Conservation (phyloP, 2,797 vertebrate species). For the Odontamblyopus rebecca region DNA sequence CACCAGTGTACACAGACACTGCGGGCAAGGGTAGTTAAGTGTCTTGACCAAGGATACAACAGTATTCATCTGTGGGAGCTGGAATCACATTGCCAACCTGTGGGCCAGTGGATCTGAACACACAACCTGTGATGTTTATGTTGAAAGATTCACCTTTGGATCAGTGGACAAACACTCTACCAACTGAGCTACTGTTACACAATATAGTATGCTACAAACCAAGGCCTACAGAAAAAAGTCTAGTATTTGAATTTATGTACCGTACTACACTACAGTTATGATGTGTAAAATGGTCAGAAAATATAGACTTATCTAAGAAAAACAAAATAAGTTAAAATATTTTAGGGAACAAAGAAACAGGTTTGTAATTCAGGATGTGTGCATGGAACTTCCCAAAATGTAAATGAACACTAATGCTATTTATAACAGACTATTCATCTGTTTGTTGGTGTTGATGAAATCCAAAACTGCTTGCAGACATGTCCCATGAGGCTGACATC, state of each 20-base stretch:
- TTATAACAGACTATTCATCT: slow-evolving; percentile 41
- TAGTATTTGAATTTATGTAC: too few relatives aligned
- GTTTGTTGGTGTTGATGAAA: slow-evolving; percentile 53
- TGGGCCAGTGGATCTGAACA: too few relatives aligned
- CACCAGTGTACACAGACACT: too few relatives aligned
- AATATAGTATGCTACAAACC: not conserved
- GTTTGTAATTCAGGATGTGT: slow-evolving; percentile 1
- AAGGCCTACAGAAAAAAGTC: not conserved
- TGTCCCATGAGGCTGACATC: slow-evolving; percentile 15
- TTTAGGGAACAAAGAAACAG: not conserved
- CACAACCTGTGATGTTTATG: too few relatives aligned
- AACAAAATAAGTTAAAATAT: slow-evolving; percentile 1
- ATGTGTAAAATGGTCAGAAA: not conserved
- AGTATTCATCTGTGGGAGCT: too few relatives aligned
- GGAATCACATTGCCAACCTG: too few relatives aligned
- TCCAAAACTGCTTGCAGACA: slow-evolving; percentile 42
- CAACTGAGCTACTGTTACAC: too few relatives aligned
- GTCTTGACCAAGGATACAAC: too few relatives aligned
- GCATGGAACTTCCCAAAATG: not conserved
- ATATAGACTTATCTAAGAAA: not conserved
- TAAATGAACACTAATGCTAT: not conserved
- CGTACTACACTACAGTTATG: not conserved
- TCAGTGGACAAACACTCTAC: too few relatives aligned
- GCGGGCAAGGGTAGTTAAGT: too few relatives aligned
- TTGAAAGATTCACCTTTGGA: too few relatives aligned